Percentiles rank a stretch among this genome's conserved stretches.
Evolutionary conservation across 2,888 invertebrate genomes (phyloP).

Genomic region (Dione juno): DNA sequence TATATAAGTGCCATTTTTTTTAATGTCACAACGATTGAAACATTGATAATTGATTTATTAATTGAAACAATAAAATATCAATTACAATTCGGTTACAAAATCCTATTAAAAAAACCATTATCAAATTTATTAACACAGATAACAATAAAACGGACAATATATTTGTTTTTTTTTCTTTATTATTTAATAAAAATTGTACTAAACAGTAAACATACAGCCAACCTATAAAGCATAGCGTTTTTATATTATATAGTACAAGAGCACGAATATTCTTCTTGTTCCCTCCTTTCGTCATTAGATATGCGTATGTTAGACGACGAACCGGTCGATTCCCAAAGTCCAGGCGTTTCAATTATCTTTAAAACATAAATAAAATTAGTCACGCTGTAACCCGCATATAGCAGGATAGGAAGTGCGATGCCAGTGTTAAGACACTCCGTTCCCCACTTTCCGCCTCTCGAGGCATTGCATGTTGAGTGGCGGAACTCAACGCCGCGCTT

Average conservation of each 20-base stretch:
- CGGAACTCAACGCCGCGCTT: too few species aligned
- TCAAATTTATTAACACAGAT: not conserved
- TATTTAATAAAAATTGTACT: conserved; percentile 28
- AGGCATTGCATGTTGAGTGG: too few species aligned
- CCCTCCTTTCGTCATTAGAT: conserved; percentile 58
- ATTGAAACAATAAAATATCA: not conserved
- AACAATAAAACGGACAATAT: conserved; percentile 4
- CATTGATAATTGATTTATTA: not conserved
- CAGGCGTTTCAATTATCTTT: conserved; percentile 96
- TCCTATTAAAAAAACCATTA: not conserved
- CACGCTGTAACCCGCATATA: too few species aligned
- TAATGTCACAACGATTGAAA: not conserved
- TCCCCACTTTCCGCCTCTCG: too few species aligned
- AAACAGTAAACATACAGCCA: conserved; percentile 48
- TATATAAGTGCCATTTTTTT: not conserved
- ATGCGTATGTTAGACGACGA: conserved; percentile 76
- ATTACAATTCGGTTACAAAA: not conserved
- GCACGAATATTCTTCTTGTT: conserved; percentile 64
- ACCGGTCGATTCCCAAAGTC: conserved; percentile 86
- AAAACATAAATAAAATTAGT: conserved; percentile 2
- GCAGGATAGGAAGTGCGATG: too few species aligned
- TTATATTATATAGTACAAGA: conserved; percentile 69
- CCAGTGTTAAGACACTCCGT: too few species aligned
- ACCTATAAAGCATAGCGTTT: conserved; percentile 35
- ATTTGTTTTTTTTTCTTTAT: conserved; percentile 9